These are phyloP conservation scores for Micrastur ruficollis DNA, from an alignment of 2,797 vertebrate genomes.

Conservation along the genomic window DNA sequence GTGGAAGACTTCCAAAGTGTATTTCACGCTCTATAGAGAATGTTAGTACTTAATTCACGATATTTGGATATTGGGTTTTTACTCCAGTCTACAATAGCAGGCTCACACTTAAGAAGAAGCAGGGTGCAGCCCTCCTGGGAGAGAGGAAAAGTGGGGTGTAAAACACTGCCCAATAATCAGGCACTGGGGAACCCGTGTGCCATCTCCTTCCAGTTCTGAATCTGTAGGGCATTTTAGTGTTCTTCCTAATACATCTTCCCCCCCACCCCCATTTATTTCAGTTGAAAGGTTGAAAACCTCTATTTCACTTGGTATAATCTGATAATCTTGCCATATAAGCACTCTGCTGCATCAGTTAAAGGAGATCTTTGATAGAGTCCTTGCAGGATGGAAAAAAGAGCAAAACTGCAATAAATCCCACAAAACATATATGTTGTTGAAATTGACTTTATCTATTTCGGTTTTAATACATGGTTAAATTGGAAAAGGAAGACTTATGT, in stretches of 20 bases:
- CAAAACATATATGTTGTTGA: neutral
- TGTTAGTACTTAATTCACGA: neutral
- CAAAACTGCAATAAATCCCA: neutral
- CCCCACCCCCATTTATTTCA: neutral
- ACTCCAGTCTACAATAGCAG: neutral
- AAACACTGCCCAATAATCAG: neutral
- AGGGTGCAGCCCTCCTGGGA: neutral
- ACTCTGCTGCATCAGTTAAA: neutral
- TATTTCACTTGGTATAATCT: neutral
- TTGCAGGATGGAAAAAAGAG: neutral
- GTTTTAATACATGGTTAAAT: neutral
- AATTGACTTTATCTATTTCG: neutral
- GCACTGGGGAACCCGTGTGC: accelerated
- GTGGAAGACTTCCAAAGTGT: neutral
- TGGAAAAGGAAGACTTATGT: neutral
- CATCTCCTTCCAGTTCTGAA: neutral
- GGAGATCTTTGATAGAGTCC: neutral
- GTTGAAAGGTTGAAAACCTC: neutral
- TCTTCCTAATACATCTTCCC: neutral
- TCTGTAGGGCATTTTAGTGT: neutral
- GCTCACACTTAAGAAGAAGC: neutral
- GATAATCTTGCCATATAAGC: neutral
- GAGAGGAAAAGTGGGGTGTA: neutral
- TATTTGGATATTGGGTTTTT: neutral
- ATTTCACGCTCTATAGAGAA: neutral